Evolutionary conservation across 2,888 invertebrate species (phyloP), one percentile per base, ranked within the genome.

Genomic region (Diarsia dahlii): DNA sequence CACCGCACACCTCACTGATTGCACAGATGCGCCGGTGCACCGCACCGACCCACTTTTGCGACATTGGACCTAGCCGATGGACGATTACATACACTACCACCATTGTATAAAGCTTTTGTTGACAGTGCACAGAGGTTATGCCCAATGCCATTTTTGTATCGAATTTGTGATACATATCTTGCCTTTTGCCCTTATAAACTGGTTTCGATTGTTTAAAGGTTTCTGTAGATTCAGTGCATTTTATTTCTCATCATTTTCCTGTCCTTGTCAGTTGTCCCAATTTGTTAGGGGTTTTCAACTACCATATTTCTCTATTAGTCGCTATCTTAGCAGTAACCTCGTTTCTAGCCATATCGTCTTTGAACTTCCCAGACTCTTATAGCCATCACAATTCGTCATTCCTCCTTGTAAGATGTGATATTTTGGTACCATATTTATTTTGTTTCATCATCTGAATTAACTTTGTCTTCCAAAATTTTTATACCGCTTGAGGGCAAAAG

Each of bases 21-120:
- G 82, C 89, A 87, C 89, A 90, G 90, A 87, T 90, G 90, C 77
- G 81, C 74, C 52, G 64, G 71, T 78, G 76, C 78, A 68, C 50
- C 78, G 86, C 76, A 50, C 10, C 83, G 89, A 86, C 87, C 86
- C 77, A 88, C 85, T 85, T 89, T 81, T 75, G 66, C 82, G 84
- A 84, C 88, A 89, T 89, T 89, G 88, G 84, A 75, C 73, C 56
- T 77, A 76, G 72, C 77, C 64, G 71, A 78, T 81, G 81, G 62
- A 83, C 80, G 63, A 73, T 68, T 79, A 70, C 76, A 71, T 54
- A 78, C 71, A 74, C 66, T 70, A 56, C 48, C 46, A 28, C 68
- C 28, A 67, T 76, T 79, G 72, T 78, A 74, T 71, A 34, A 63
- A 70, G 52, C 67, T 82, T 68, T 58, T 70, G 74, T 82, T 77